A percentile compares a stretch with the other conserved stretches of the same genome.
phyloP scores from a whole-genome alignment of 2,797 vertebrate species.

The Jordanella pulchra region DNA sequence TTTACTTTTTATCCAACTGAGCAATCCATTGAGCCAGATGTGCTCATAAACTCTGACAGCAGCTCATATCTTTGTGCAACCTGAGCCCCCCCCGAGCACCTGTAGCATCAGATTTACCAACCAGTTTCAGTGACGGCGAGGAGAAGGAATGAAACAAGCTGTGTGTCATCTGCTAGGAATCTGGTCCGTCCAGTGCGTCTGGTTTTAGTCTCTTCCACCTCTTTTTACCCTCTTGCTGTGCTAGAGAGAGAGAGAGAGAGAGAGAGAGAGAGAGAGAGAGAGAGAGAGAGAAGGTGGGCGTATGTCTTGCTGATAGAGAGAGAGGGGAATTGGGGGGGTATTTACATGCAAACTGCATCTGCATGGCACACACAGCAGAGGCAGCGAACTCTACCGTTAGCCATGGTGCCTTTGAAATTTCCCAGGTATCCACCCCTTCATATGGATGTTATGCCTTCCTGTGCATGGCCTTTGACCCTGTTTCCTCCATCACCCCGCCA shows the following conservation, averaged over 20 bases:
- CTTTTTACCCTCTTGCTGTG: background rate
- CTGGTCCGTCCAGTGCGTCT: conserved; percentile 67
- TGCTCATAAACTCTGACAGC: conserved; percentile 33
- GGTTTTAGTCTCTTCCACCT: conserved; percentile 31
- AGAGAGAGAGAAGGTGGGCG: conserved; percentile 22
- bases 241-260: conserved; percentile 10
- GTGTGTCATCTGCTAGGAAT: conserved; percentile 60
- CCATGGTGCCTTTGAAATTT: background rate
- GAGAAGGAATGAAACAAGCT: background rate
- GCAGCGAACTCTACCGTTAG: conserved; percentile 13
- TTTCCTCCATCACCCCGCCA: background rate
- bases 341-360: conserved; percentile 65
- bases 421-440: background rate
- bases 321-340: conserved; percentile 13
- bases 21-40: conserved; percentile 33
- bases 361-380: conserved; percentile 34
- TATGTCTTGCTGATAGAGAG: conserved; percentile 29
- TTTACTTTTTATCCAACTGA: conserved; percentile 35
- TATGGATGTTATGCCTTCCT: conserved; percentile 7
- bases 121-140: conserved; percentile 31
- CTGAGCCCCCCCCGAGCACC: conserved; percentile 48
- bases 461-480: conserved; percentile 51
- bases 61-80: conserved; percentile 8
- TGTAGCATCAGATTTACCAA: conserved; percentile 48
- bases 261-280: conserved; percentile 19